These are phyloP conservation scores for Morinoia aosen DNA, from an alignment of 2,888 invertebrate species.

Conservation along the genomic window DNA sequence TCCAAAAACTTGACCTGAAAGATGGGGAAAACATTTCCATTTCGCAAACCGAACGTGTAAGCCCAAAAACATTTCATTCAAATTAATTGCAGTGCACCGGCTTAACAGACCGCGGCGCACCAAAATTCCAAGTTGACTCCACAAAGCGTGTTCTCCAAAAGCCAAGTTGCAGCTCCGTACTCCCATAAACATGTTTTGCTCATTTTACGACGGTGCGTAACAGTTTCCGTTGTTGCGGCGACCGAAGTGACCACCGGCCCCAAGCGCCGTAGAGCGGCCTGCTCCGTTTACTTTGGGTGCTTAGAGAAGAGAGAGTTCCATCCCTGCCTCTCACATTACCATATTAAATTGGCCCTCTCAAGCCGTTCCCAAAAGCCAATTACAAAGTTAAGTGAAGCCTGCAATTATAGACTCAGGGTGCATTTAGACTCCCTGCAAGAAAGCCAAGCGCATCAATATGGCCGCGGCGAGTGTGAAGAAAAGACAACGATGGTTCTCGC, in stretches of 20 bases:
- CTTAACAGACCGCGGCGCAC: too few species aligned
- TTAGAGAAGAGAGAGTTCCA: neutral
- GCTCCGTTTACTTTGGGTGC: neutral
- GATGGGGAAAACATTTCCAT: too few species aligned
- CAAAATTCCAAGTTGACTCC: too few species aligned
- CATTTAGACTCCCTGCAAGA: conserved; percentile 12
- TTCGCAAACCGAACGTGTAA: too few species aligned
- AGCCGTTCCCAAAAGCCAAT: conserved; percentile 52
- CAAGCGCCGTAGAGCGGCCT: neutral
- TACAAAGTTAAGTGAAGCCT: conserved; percentile 45
- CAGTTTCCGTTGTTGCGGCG: neutral
- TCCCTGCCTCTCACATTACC: conserved; percentile 48
- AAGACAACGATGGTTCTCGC: neutral
- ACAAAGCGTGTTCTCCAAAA: too few species aligned
- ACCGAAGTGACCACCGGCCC: neutral
- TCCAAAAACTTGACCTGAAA: too few species aligned
- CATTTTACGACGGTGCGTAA: too few species aligned
- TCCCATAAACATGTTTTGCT: too few species aligned
- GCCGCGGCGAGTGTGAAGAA: neutral
- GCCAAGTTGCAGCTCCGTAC: too few species aligned
- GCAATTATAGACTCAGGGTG: conserved; percentile 49
- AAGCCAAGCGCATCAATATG: neutral
- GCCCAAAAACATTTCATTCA: too few species aligned
- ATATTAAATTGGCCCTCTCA: conserved; percentile 45
- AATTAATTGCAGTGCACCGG: too few species aligned